phyloP scores from a whole-genome alignment of 1,140 invertebrate species.

The Drosophila watanabei region DNA sequence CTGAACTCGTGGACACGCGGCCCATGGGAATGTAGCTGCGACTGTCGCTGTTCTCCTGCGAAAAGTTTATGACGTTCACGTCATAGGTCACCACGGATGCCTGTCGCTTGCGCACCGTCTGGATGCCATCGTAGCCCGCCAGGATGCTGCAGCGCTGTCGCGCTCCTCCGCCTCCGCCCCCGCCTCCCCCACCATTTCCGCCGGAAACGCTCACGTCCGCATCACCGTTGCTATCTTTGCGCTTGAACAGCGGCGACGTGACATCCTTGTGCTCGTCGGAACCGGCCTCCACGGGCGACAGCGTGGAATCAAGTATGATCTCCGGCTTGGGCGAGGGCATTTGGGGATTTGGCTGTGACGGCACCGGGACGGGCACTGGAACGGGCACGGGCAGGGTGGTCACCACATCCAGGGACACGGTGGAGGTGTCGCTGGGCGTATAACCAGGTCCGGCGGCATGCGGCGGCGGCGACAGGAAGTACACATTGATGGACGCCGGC shows the following conservation, averaged over 20 bases:
- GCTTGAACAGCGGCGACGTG: conserved; percentile 77
- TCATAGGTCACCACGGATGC: conserved; percentile 85
- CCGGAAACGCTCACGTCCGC: conserved; percentile 66
- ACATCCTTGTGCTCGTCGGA: conserved; percentile 71
- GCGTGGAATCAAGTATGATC: conserved; percentile 85
- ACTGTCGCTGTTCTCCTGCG: conserved; percentile 81
- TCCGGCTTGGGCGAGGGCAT: conserved; percentile 74
- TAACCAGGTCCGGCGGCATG: conserved; percentile 66
- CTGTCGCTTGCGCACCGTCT: conserved; percentile 78
- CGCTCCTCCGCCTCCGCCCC: not conserved
- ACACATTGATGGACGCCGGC: conserved; percentile 79
- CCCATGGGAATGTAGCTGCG: conserved; percentile 85
- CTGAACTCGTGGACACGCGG: conserved; percentile 84
- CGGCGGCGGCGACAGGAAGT: conserved; percentile 83
- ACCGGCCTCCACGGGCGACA: conserved; percentile 71
- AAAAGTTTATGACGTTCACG: conserved; percentile 85
- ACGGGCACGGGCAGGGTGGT: conserved; percentile 71
- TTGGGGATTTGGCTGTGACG: conserved; percentile 14
- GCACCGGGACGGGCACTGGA: conserved; percentile 8
- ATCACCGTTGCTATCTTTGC: conserved; percentile 70
- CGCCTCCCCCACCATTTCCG: conserved; percentile 15
- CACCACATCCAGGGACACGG: conserved; percentile 80
- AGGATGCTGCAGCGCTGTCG: conserved; percentile 74
- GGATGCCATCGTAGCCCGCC: conserved; percentile 75
- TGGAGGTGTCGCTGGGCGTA: conserved; percentile 74